phyloP scores from a whole-genome alignment of 2,797 vertebrate genomes.

The Rhynchotus rufescens region DNA sequence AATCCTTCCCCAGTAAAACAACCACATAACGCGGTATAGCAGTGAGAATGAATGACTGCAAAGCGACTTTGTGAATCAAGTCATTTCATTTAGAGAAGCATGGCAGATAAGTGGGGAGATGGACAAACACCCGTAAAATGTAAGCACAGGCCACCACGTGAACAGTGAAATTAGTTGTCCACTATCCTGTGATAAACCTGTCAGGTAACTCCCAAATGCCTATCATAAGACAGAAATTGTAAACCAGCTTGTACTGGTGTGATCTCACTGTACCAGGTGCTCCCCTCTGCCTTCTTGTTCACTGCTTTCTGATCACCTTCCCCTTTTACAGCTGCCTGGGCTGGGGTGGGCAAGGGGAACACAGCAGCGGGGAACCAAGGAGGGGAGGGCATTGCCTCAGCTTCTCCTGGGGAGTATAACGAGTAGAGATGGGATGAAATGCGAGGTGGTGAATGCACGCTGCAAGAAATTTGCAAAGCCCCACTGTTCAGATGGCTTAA shows the following conservation, averaged over 20 bases:
- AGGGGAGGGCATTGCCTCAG: background rate
- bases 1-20: background rate
- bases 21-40: background rate
- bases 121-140: background rate
- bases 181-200: background rate
- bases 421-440: background rate
- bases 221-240: background rate
- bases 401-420: background rate
- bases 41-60: background rate
- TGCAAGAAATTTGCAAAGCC: background rate
- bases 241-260: background rate
- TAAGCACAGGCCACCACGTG: background rate
- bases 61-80: background rate
- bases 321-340: background rate
- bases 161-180: background rate
- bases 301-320: background rate
- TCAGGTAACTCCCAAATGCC: background rate
- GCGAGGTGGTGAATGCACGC: background rate
- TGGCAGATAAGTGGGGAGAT: background rate
- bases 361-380: fast-evolving
- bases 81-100: background rate
- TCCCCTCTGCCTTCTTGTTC: background rate
- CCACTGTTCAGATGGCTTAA: background rate
- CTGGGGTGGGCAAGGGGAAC: background rate
- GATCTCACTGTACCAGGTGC: background rate